Evolutionary conservation across 2,888 invertebrate species (phyloP), one percentile per base, ranked within the genome.

Genomic region (Limnephilus marmoratus): DNA sequence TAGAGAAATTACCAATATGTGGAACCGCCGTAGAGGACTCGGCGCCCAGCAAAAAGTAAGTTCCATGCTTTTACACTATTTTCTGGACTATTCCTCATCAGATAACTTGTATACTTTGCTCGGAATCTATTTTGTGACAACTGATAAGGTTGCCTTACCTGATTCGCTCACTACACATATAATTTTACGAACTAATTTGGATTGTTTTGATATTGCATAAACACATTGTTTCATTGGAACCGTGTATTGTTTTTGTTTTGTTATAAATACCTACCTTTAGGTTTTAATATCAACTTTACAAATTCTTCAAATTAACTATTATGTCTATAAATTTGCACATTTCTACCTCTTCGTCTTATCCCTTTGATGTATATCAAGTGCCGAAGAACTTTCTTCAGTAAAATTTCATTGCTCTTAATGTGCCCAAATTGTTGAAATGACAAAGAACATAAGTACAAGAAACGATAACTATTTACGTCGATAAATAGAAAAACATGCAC

Each of bases 11-110:
- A 49, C 93, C 93, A 80, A 91, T 88, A 83, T 93, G 93, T 85
- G 93, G 89, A 82, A 91, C 86, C 24, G 88, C 90, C 85, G 7
- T 88, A n/a, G 91, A 85, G 29, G 90, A 90, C 24, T 85, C 90
- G 37, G 90, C 91, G 49, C 90, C 90, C 9, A 93, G 92, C 41
- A 93, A 93, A 88, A 93, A 92, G 93, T 93, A 85, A 91, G 89
- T 89, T 41, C 24, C 4, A 41, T 24, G 34, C 12, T 45, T 34
- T 37, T 68, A 81, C 18, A 37, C 90, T 11, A 85, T 31, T 90
- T 49, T 53, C 24, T 68, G 53, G 53, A 68, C 24, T 18, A 68
- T 68, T 68, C 53, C 5, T 68, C 53, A 18, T 5, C 53, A 18
- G 24, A 68, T 68, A 18, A 68, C 53, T 68, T 68, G 53, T 68